Evolutionary conservation across 2,888 invertebrate species (phyloP).

Genomic region (Fragum whitleyi): DNA sequence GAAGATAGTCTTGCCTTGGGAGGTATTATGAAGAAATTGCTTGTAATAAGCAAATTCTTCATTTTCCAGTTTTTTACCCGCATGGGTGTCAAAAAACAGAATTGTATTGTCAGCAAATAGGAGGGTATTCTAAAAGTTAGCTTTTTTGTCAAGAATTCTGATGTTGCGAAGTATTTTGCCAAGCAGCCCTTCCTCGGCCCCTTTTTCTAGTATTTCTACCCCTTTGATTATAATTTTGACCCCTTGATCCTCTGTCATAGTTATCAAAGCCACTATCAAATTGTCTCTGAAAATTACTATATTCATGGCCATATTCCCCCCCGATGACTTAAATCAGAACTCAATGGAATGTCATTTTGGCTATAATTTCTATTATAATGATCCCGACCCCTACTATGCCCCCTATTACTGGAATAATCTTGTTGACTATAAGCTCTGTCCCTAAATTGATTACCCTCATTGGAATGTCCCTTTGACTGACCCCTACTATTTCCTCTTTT

Average conservation of each 20-base stretch:
- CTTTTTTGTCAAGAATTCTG: not conserved
- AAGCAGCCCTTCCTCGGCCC: conserved; percentile 25
- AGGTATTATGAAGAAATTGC: too few relatives aligned
- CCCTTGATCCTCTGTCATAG: not conserved
- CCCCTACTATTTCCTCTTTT: too few relatives aligned
- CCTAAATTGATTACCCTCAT: not conserved
- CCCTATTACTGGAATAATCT: not conserved
- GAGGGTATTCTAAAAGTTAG: not conserved
- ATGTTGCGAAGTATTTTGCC: not conserved
- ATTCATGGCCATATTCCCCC: not conserved
- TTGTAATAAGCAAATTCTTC: too few relatives aligned
- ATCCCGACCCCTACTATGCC: conserved; percentile 15
- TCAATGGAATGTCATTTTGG: not conserved
- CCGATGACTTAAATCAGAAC: not conserved
- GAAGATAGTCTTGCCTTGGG: too few relatives aligned
- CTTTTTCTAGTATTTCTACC: conserved; percentile 18
- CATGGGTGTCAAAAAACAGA: too few relatives aligned
- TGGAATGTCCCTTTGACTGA: not conserved
- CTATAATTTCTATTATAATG: conserved; percentile 20
- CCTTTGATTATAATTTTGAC: not conserved
- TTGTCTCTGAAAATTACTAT: not conserved
- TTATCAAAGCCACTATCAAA: not conserved
- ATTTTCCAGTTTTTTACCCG: too few relatives aligned
- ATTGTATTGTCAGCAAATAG: too few relatives aligned
- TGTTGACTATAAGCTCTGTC: too few relatives aligned